Base-by-base conservation (phyloP, 2,113 vertebrate genomes). In the Leucoraja erinaceus region DNA sequence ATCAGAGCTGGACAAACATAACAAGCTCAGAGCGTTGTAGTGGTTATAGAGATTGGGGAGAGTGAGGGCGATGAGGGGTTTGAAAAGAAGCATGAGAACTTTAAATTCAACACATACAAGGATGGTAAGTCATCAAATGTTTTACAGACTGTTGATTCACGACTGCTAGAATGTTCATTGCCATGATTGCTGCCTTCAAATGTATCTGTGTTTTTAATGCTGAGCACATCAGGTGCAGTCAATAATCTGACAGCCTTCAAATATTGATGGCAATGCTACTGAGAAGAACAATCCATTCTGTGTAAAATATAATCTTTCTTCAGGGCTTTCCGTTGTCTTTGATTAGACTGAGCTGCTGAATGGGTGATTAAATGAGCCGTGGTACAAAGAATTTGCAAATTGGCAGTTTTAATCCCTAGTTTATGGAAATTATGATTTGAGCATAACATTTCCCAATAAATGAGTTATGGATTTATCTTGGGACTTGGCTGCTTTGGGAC, bases 341-440 rank as follows among this genome's bases (percentile, higher is more conserved):
- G 90, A 91, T 91, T 91, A 91, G 20, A 72, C 68, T 72, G 90
- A 72, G 38, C 90, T 91, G 90, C 47, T 91, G 66, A 20, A 91
- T 91, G 90, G 33, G 33, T 91, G 90, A 70, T 72, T 91, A 91
- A 91, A 91, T 72, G 20, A 91, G 90, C 68, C 22, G 22, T 91
- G 90, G 18, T 54, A 91, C 68, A 91, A 91, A 91, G 90, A 88
- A 74, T 72, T 25, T 74, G 90, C 68, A 91, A 91, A 91, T 72
- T 72, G 90, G 90, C 63, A 72, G 90, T 72, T 91, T 91, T 91
- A 91, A 91, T 91, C 90, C 90, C 90, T 54, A 91, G 66, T 91
- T 91, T 91, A 91, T 74, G 68, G 68, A 72, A 91, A 47, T 70
- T 72, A 91, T 72, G 66, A 74, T 74, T 72, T 38, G 68, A 91